Conservation (phyloP, 2,888 invertebrate genomes). For the Euplexia lucipara region DNA sequence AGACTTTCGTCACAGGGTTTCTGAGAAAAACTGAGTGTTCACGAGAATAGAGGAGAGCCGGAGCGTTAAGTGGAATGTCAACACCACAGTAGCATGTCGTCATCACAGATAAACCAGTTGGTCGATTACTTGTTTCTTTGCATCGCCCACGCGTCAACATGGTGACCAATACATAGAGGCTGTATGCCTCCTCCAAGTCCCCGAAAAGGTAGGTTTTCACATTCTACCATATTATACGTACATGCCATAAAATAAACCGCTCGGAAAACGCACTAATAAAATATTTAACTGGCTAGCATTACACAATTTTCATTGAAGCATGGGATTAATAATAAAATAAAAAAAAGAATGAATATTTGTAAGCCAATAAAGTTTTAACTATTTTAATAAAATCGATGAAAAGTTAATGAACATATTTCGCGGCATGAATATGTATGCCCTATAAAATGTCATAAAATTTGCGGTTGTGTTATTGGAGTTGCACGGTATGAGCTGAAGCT, state of each 20-base stretch:
- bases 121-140: constrained; percentile 17
- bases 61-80: background rate
- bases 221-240: background rate
- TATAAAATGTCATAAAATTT: constrained; percentile 64
- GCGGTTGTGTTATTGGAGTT: constrained; percentile 77
- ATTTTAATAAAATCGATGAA: constrained; percentile 51
- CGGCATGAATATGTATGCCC: constrained; percentile 57
- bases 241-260: background rate
- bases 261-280: background rate
- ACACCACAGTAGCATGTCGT: constrained; percentile 3
- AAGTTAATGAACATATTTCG: constrained; percentile 52
- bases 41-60: background rate
- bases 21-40: background rate
- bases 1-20: background rate
- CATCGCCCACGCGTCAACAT: background rate
- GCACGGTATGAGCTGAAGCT: constrained; percentile 75
- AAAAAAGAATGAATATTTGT: constrained; percentile 24
- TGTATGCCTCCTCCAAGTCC: no score
- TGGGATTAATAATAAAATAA: constrained; percentile 26
- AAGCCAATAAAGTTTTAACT: constrained; percentile 29
- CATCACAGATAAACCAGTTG: constrained; percentile 4
- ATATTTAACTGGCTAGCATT: background rate
- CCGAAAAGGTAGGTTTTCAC: background rate
- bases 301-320: constrained; percentile 6
- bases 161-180: no score